Percentiles rank a stretch among this genome's conserved stretches.
Conservation (phyloP, 2,113 vertebrate species). For the Takifugu bimaculatus region DNA sequence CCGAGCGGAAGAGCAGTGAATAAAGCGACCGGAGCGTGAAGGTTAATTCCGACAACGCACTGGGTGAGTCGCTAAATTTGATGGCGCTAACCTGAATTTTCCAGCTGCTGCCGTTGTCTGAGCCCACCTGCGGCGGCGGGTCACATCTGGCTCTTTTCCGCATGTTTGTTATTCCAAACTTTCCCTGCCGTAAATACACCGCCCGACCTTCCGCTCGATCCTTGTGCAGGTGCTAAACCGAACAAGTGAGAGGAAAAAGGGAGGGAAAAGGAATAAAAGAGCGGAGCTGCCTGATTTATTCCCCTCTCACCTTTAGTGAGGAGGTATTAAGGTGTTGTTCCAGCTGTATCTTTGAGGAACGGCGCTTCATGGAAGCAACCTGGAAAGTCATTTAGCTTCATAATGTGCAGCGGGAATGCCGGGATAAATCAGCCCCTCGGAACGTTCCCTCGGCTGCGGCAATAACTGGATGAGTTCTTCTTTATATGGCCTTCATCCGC, state of each 20-base stretch:
- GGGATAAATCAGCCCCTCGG: conserved; percentile 19
- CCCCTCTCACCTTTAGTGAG: neutral
- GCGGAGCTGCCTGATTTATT: neutral
- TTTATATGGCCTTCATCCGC: conserved; percentile 14
- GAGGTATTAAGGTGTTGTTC: conserved; percentile 30
- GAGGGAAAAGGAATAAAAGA: neutral
- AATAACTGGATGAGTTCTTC: conserved; percentile 4
- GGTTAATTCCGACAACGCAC: conserved; percentile 1
- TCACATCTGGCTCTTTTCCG: conserved; percentile 26
- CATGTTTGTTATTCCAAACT: conserved; percentile 34
- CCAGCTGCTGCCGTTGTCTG: conserved; percentile 14
- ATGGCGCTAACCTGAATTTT: conserved; percentile 5
- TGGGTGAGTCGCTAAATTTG: neutral
- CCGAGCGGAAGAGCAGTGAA: neutral
- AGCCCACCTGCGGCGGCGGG: neutral
- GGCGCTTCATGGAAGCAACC: conserved; percentile 13
- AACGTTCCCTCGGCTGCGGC: conserved; percentile 20
- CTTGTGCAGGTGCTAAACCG: conserved; percentile 29
- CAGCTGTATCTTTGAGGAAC: conserved; percentile 4
- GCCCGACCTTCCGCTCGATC: conserved; percentile 3
- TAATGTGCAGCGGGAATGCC: conserved; percentile 13
- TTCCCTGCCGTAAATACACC: conserved; percentile 28
- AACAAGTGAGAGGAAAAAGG: conserved; percentile 13
- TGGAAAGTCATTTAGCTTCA: conserved; percentile 23
- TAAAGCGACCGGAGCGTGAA: conserved; percentile 2